Evolutionary conservation across 2,797 vertebrate species (phyloP).

Genomic region (Coilia nasus): DNA sequence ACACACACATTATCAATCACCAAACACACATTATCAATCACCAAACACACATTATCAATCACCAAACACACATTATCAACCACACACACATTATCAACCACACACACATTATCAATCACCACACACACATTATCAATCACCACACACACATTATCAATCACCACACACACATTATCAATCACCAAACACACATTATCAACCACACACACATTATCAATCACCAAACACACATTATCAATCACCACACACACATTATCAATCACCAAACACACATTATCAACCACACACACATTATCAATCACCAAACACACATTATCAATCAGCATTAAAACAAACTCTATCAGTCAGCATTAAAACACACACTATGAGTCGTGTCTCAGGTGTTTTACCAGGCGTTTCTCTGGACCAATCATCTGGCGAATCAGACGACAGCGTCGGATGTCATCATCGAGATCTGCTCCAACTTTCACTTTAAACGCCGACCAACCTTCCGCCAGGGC

Average conservation of each 20-base stretch:
- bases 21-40: too few species aligned
- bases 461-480: conserved; percentile 85
- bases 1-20: too few species aligned
- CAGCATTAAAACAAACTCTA: not conserved
- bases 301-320: not conserved
- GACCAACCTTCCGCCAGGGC: conserved; percentile 72
- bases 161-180: too few species aligned
- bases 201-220: not conserved
- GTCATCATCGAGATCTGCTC: conserved; percentile 78
- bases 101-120: not conserved
- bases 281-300: too few species aligned
- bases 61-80: not conserved
- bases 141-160: not conserved
- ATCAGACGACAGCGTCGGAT: conserved; percentile 76
- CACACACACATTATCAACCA: not conserved
- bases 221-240: not conserved
- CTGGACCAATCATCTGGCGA: conserved; percentile 74
- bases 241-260: not conserved
- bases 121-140: not conserved
- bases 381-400: conserved; percentile 71
- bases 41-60: too few species aligned
- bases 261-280: not conserved
- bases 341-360: not conserved
- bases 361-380: too few species aligned
- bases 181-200: not conserved